Conservation (phyloP, 2,797 vertebrate genomes). For the Danio choprae region DNA sequence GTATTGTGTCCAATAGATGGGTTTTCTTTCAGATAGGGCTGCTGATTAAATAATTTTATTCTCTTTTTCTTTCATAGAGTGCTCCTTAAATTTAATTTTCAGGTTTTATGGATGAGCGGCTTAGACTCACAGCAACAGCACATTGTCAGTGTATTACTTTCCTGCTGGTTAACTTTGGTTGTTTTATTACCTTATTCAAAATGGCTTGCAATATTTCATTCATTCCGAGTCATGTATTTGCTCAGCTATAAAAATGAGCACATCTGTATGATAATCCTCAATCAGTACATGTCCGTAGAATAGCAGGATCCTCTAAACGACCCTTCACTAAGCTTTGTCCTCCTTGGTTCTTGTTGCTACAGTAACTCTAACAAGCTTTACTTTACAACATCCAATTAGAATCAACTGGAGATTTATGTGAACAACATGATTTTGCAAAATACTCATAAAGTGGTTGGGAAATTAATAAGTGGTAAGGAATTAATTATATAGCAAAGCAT, state of each 20-base stretch:
- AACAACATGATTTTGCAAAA: background rate
- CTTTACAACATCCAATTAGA: background rate
- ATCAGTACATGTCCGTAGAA: background rate
- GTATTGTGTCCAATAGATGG: background rate
- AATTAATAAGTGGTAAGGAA: background rate
- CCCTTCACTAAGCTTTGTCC: background rate
- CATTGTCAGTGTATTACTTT: slow-evolving; percentile 10
- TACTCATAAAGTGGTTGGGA: background rate
- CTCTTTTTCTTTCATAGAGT: background rate
- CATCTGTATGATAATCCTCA: slow-evolving; percentile 1
- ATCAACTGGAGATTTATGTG: background rate
- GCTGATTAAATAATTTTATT: background rate
- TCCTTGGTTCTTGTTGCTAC: background rate
- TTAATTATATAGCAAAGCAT: background rate
- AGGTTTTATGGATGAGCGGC: background rate
- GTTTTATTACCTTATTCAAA: slow-evolving; percentile 6
- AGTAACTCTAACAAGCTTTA: background rate
- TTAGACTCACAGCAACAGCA: background rate
- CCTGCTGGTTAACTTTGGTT: background rate
- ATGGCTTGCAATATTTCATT: slow-evolving; percentile 2
- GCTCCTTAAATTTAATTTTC: background rate
- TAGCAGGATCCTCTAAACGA: slow-evolving; percentile 1
- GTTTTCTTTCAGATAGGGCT: background rate
- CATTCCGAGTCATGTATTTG: slow-evolving; percentile 4
- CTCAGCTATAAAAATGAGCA: background rate